A percentile compares a stretch with the other conserved stretches of the same genome.
phyloP scores from a whole-genome alignment of 1,140 invertebrate species.

The Pachyrhynchus sulphureomaculatus region DNA sequence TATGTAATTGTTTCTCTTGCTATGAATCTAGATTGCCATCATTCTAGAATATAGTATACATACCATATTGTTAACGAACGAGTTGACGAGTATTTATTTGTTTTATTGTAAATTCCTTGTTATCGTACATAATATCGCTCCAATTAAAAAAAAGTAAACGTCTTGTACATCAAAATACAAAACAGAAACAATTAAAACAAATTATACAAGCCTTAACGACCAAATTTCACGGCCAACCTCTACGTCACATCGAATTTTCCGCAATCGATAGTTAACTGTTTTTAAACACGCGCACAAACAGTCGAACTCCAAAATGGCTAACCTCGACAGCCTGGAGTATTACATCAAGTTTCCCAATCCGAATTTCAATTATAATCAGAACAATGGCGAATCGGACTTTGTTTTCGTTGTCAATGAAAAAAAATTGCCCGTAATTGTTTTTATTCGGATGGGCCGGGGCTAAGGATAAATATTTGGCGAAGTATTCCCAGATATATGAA shows the following conservation, averaged over 20 bases:
- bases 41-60: no score
- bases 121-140: no score
- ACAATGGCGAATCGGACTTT: constrained; percentile 54
- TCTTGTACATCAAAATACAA: no score
- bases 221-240: constrained; percentile 1
- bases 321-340: constrained; percentile 60
- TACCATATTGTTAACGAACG: no score
- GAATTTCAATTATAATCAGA: constrained; percentile 46
- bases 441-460: constrained; percentile 79
- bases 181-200: no score
- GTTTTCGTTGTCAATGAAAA: constrained; percentile 61
- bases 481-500: constrained; percentile 78
- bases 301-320: constrained; percentile 38
- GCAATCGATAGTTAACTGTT: constrained; percentile 12
- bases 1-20: no score
- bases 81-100: no score
- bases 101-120: no score
- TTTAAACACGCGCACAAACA: constrained; percentile 10
- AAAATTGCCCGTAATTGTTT: constrained; percentile 68
- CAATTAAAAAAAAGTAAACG: no score
- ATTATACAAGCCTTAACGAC: no score
- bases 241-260: neutral
- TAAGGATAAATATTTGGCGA: constrained; percentile 72
- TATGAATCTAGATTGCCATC: no score
- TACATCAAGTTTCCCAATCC: constrained; percentile 64